phyloP scores from a whole-genome alignment of 1,140 invertebrate species.

The Cherax destructor region DNA sequence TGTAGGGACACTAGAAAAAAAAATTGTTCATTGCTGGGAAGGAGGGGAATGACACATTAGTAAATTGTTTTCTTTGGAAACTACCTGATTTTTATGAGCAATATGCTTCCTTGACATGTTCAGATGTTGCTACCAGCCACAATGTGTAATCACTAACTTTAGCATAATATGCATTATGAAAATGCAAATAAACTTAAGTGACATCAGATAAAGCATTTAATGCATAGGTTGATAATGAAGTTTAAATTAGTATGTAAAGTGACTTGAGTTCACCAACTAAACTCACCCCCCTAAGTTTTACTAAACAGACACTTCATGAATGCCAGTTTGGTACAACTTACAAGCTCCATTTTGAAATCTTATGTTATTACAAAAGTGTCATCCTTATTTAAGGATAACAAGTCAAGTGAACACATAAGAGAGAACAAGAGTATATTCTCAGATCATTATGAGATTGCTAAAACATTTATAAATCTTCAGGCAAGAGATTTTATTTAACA shows the following conservation, averaged over 20 bases:
- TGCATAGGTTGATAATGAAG: conserved; percentile 8
- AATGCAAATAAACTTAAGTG: conserved; percentile 9
- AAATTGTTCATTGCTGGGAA: too few relatives aligned
- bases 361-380: conserved; percentile 41
- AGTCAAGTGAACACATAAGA: conserved; percentile 55
- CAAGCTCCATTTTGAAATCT: conserved; percentile 51
- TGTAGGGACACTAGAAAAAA: too few relatives aligned
- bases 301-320: conserved; percentile 27
- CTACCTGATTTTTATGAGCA: too few relatives aligned
- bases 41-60: too few relatives aligned
- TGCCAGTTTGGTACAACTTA: conserved; percentile 45
- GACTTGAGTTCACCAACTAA: conserved; percentile 46
- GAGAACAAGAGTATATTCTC: conserved; percentile 33
- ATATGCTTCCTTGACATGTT: not conserved
- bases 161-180: not conserved
- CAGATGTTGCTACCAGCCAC: not conserved
- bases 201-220: not conserved
- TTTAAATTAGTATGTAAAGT: conserved; percentile 5
- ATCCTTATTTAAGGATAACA: conserved; percentile 38
- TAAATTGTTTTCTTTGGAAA: too few relatives aligned
- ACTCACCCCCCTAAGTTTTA: conserved; percentile 18
- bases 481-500: too few relatives aligned
- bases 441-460: conserved; percentile 54
- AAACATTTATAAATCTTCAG: conserved; percentile 11
- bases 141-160: not conserved